These are phyloP conservation scores for Coptodon rendalli DNA, from an alignment of 2,113 vertebrate species.

Conservation along the genomic window DNA sequence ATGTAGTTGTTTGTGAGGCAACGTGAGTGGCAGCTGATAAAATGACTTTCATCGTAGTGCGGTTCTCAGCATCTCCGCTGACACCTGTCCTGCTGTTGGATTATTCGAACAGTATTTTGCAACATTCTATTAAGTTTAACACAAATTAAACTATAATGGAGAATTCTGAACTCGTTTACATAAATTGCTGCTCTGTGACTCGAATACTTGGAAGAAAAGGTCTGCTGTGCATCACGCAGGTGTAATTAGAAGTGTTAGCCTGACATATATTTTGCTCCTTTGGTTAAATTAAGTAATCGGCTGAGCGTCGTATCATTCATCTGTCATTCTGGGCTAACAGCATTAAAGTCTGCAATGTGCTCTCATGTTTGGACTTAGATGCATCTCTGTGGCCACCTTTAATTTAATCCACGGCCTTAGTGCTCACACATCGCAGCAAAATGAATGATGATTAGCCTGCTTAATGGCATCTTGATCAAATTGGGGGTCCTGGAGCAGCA, in stretches of 20 bases:
- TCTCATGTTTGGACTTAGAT: constrained; percentile 34
- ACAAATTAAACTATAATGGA: constrained; percentile 23
- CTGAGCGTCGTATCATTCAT: constrained; percentile 45
- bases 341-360: constrained; percentile 38
- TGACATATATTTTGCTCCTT: constrained; percentile 37
- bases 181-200: constrained; percentile 21
- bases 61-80: constrained; percentile 7
- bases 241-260: constrained; percentile 58
- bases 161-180: neutral
- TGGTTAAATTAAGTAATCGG: constrained; percentile 55
- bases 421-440: constrained; percentile 39
- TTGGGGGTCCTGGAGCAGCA: constrained; percentile 32
- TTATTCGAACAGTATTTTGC: neutral
- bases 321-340: constrained; percentile 53
- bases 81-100: constrained; percentile 11
- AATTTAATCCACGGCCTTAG: constrained; percentile 55
- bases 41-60: constrained; percentile 24
- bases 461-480: constrained; percentile 47
- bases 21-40: constrained; percentile 32
- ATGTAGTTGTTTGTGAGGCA: constrained; percentile 14
- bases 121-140: constrained; percentile 18
- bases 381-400: constrained; percentile 36
- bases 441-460: constrained; percentile 49
- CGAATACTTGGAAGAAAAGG: constrained; percentile 16
- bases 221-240: constrained; percentile 40